These are phyloP conservation scores for Drosophila sproati DNA, from an alignment of 1,140 invertebrate genomes.

Conservation along the genomic window DNA sequence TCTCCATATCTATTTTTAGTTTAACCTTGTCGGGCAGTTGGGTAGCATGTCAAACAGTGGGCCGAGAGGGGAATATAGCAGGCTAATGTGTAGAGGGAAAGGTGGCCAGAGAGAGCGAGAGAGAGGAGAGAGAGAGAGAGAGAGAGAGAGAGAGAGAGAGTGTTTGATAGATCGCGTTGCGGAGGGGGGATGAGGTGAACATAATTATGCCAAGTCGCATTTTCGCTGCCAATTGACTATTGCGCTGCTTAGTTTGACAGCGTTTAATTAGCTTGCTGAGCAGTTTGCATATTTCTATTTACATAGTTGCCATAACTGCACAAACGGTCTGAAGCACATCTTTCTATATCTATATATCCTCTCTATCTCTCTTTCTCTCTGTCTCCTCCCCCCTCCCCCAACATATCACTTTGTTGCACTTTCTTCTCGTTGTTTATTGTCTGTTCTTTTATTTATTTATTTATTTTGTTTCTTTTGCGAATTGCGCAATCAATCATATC, in stretches of 20 bases:
- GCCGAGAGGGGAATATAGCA: neutral
- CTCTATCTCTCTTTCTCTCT: neutral
- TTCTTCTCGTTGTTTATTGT: neutral
- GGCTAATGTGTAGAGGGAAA: neutral
- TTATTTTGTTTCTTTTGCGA: too few relatives aligned
- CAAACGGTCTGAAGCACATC: too few relatives aligned
- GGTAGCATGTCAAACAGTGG: constrained; percentile 12
- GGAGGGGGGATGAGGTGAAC: neutral
- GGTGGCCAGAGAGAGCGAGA: neutral
- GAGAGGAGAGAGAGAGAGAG: neutral
- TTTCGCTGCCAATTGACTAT: constrained; percentile 38
- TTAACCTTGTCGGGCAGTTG: constrained; percentile 47
- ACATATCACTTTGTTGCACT: neutral
- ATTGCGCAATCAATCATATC: too few relatives aligned
- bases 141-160: neutral
- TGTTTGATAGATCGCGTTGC: too few relatives aligned
- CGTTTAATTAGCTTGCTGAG: constrained; percentile 35
- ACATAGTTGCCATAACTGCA: neutral
- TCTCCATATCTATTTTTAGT: constrained; percentile 55
- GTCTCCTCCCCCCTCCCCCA: too few relatives aligned
- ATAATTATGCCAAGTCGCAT: constrained; percentile 42
- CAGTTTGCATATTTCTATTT: neutral
- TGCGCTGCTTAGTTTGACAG: constrained; percentile 25
- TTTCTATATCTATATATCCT: neutral
- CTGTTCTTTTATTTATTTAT: too few relatives aligned